A percentile compares a stretch with the other conserved stretches of the same genome.
These are phyloP conservation scores for Dione vanillae DNA, from an alignment of 2,888 invertebrate species.

Conservation along the genomic window DNA sequence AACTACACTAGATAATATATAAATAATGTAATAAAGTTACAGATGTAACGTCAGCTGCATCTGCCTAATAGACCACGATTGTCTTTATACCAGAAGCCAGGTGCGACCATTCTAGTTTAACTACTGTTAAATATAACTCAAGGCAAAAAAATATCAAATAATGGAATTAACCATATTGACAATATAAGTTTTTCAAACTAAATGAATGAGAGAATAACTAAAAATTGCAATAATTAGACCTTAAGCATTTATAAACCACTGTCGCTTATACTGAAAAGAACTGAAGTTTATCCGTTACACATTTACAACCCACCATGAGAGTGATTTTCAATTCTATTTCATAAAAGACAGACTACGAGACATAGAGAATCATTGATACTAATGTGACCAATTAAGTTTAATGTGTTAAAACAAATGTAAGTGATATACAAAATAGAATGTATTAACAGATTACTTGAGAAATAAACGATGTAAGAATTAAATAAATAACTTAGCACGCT, in stretches of 20 bases:
- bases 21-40: constrained; percentile 8
- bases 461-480: too few relatives aligned
- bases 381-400: too few relatives aligned
- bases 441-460: too few relatives aligned
- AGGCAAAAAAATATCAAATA: constrained; percentile 22
- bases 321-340: too few relatives aligned
- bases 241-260: neutral
- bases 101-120: constrained; percentile 26
- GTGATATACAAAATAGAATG: too few relatives aligned
- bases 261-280: too few relatives aligned
- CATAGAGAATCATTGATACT: too few relatives aligned
- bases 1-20: constrained; percentile 3
- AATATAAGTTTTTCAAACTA: neutral
- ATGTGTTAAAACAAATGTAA: too few relatives aligned
- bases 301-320: too few relatives aligned
- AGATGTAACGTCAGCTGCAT: constrained; percentile 35
- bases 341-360: too few relatives aligned
- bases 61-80: constrained; percentile 25
- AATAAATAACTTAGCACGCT: too few relatives aligned
- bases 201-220: neutral
- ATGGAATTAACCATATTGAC: neutral
- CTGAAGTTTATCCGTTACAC: too few relatives aligned
- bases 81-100: constrained; percentile 31
- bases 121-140: constrained; percentile 8
- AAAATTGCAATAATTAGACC: neutral